phyloP scores from a whole-genome alignment of 2,797 vertebrate genomes.

The Hyperoplus lanceolatus region DNA sequence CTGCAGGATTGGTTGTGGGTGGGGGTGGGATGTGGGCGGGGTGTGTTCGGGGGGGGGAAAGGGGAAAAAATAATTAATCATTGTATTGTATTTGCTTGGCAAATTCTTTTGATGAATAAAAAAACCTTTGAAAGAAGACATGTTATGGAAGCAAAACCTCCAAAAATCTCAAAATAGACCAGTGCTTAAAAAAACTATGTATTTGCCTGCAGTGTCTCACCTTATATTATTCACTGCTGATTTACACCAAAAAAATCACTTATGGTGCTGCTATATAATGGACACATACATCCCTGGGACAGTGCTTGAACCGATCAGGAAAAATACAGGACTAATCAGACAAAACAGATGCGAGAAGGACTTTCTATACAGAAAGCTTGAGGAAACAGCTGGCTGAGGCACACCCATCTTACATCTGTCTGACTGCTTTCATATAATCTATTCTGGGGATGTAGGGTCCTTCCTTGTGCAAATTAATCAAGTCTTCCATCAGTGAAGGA shows the following conservation, averaged over 20 bases:
- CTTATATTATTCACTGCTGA: not conserved
- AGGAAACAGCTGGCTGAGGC: constrained; percentile 30
- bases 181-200: no score
- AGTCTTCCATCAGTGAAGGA: constrained; percentile 21
- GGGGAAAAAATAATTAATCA: no score
- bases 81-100: no score
- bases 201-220: no score
- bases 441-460: constrained; percentile 28
- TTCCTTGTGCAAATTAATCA: constrained; percentile 31
- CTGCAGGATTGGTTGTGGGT: no score
- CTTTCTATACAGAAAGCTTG: constrained; percentile 10
- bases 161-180: no score
- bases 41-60: no score
- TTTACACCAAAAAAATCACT: constrained; percentile 15
- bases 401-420: constrained; percentile 33
- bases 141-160: no score
- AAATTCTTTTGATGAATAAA: no score
- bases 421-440: constrained; percentile 58
- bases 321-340: constrained; percentile 35
- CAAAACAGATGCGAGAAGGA: not conserved
- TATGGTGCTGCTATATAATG: constrained; percentile 3
- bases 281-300: constrained; percentile 11
- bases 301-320: constrained; percentile 21
- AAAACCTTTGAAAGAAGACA: no score
- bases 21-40: no score